phyloP scores from a whole-genome alignment of 2,797 vertebrate species.

The Urocyon cinereoargenteus region DNA sequence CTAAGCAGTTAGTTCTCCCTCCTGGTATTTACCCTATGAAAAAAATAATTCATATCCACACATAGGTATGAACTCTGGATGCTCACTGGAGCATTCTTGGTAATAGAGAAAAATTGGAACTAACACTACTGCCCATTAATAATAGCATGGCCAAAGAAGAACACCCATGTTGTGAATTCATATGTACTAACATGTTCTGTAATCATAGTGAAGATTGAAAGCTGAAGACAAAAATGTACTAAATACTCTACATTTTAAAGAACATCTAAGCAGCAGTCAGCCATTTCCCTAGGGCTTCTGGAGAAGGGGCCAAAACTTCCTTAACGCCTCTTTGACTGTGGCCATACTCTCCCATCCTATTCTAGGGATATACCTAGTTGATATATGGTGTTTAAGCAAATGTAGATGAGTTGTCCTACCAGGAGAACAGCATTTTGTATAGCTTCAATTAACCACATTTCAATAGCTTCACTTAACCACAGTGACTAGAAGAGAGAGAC shows the following conservation, averaged over 20 bases:
- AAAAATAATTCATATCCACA: not conserved
- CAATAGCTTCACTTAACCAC: not conserved
- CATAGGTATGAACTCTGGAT: not conserved
- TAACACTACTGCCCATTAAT: not conserved
- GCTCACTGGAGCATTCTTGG: not conserved
- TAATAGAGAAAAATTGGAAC: not conserved
- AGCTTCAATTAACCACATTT: not conserved
- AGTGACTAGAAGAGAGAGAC: not conserved
- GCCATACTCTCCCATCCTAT: not conserved
- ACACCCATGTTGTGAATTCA: not conserved
- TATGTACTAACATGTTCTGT: not conserved
- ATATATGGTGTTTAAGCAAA: not conserved
- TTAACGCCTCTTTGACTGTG: not conserved
- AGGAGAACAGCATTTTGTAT: not conserved
- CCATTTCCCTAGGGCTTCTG: not conserved
- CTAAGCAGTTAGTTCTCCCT: not conserved
- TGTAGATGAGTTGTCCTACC: not conserved
- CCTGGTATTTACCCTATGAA: not conserved
- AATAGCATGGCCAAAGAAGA: not conserved
- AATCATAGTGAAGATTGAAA: not conserved
- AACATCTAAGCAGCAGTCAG: not conserved
- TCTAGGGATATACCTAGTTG: not conserved
- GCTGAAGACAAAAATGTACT: not conserved
- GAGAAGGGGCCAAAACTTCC: not conserved
- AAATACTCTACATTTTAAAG: not conserved